Evolutionary conservation across 2,888 invertebrate species (phyloP).

Genomic region (Leptura quadrifasciata): DNA sequence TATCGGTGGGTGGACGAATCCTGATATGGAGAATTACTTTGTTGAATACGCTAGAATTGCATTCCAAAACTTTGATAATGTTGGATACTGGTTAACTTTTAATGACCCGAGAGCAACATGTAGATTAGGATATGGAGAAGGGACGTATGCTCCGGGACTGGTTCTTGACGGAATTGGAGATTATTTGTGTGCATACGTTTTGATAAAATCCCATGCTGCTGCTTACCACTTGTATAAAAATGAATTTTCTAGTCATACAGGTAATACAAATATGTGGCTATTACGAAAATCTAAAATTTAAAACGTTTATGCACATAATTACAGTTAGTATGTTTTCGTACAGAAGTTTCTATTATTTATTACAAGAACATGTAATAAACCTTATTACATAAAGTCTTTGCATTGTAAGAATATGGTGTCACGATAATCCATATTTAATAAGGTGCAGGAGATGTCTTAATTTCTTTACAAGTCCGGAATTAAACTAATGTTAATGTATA

Average conservation of each 20-base stretch:
- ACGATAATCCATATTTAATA: neutral
- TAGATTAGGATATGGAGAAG: constrained; percentile 66
- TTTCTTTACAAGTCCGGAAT: too few species aligned
- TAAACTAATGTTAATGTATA: neutral
- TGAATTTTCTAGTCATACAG: constrained; percentile 2
- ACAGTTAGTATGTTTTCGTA: too few species aligned
- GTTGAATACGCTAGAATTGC: constrained; percentile 76
- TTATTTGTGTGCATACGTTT: constrained; percentile 79
- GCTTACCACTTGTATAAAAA: constrained; percentile 72
- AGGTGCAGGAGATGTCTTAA: too few species aligned
- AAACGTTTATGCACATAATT: too few species aligned
- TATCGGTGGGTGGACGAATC: constrained; percentile 80
- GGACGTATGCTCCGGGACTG: constrained; percentile 73
- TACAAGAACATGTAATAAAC: neutral
- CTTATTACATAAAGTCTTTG: too few species aligned
- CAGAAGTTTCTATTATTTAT: neutral
- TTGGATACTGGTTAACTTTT: constrained; percentile 75
- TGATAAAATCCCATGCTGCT: constrained; percentile 80
- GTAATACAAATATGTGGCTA: neutral
- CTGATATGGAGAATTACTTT: constrained; percentile 78
- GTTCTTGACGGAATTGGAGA: constrained; percentile 75
- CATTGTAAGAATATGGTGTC: neutral
- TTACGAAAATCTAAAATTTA: too few species aligned
- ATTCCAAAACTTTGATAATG: constrained; percentile 75
- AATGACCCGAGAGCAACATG: constrained; percentile 73